Percentiles rank a stretch among this genome's conserved stretches.
Conservation (phyloP, 2,113 vertebrate species). For the Trogon melanurus region DNA sequence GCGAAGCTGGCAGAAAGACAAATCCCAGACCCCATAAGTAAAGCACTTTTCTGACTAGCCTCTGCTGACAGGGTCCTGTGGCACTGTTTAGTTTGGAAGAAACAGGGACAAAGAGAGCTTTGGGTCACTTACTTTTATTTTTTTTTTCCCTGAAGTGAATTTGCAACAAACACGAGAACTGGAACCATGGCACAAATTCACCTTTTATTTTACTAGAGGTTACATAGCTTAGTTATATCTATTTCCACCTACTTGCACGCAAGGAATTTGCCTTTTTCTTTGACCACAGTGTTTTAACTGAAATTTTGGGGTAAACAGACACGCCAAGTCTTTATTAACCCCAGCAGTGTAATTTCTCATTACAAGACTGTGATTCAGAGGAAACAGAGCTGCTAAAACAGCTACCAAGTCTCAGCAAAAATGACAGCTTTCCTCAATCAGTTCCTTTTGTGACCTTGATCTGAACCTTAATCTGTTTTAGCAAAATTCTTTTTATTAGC, state of each 20-base stretch:
- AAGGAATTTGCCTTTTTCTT: slow-evolving; percentile 53
- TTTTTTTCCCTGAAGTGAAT: not conserved
- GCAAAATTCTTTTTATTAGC: slow-evolving; percentile 78
- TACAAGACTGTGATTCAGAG: slow-evolving; percentile 71
- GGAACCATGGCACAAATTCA: not conserved
- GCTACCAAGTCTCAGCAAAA: slow-evolving; percentile 59
- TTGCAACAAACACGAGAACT: not conserved
- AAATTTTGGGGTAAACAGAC: slow-evolving; percentile 66
- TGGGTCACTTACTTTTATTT: not conserved
- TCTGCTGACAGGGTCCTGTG: not conserved
- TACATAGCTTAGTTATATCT: not conserved
- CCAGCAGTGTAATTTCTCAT: slow-evolving; percentile 76
- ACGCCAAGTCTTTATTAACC: slow-evolving; percentile 74
- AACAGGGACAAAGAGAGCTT: not conserved
- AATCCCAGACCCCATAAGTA: rapidly evolving
- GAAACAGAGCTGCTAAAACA: slow-evolving; percentile 61
- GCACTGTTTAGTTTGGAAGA: not conserved
- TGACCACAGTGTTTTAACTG: slow-evolving; percentile 62
- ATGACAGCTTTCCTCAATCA: slow-evolving; percentile 75
- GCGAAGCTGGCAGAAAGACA: not conserved
- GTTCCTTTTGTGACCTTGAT: slow-evolving; percentile 78
- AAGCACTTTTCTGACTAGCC: not conserved
- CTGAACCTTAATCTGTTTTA: slow-evolving; percentile 81
- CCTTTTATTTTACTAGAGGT: not conserved
- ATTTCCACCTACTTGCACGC: slow-evolving; percentile 43